Percentiles rank a stretch among this genome's conserved stretches.
phyloP scores from a whole-genome alignment of 2,888 invertebrate genomes.

The Pyrochroa serraticornis region DNA sequence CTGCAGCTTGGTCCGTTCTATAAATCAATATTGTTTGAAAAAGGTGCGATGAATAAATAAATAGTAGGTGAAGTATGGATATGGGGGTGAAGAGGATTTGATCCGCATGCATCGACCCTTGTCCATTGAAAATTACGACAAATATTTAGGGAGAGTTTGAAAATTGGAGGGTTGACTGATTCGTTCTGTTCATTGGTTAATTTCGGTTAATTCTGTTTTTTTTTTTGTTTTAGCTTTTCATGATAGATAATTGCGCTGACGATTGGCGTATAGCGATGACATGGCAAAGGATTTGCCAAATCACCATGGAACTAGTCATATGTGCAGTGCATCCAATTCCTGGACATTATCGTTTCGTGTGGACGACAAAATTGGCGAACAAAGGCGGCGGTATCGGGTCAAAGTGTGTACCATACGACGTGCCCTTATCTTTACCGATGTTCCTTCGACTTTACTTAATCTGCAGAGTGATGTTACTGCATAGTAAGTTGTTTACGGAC shows the following conservation, averaged over 20 bases:
- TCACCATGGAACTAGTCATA: constrained; percentile 88
- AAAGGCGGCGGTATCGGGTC: constrained; percentile 68
- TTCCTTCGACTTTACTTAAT: constrained; percentile 99
- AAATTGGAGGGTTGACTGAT: constrained; percentile 1
- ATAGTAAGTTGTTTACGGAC: constrained; percentile 99
- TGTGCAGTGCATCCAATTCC: constrained; percentile 99
- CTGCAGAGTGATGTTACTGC: constrained; percentile 98
- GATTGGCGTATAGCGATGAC: constrained; percentile 99
- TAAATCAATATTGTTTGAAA: not conserved
- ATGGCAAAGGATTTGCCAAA: constrained; percentile 94
- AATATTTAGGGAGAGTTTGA: not conserved
- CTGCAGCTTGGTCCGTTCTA: no score
- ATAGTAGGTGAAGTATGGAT: no score
- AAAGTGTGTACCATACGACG: constrained; percentile 89
- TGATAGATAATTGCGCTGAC: constrained; percentile 99
- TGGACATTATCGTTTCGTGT: constrained; percentile 93
- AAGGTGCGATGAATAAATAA: no score
- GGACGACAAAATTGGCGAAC: constrained; percentile 95
- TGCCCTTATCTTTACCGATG: constrained; percentile 98
- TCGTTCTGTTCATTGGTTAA: not conserved
- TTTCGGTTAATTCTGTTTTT: not conserved
- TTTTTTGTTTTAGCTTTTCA: constrained; percentile 84
- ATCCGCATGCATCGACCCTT: no score
- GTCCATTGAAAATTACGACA: no score
- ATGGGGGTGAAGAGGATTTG: no score